Conservation (phyloP, 2,113 vertebrate species). For the Lycocorax pyrrhopterus region DNA sequence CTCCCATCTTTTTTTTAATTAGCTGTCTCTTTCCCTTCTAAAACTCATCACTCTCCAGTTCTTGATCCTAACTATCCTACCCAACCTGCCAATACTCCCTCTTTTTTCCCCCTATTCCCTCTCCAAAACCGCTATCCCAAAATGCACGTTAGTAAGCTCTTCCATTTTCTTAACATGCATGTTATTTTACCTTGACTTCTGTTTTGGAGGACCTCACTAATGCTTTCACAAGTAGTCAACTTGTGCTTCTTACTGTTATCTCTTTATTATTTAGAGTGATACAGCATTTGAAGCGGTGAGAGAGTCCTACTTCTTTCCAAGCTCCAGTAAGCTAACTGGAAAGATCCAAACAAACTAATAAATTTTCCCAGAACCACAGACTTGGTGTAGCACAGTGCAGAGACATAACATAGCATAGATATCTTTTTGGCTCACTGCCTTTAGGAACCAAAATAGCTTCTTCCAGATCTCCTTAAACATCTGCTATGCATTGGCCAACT, state of each 20-base stretch:
- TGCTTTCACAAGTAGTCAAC: background rate
- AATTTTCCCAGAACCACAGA: background rate
- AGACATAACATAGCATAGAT: background rate
- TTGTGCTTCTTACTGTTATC: background rate
- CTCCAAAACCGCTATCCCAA: background rate
- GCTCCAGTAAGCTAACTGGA: background rate
- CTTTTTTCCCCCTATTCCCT: background rate
- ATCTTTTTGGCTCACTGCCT: background rate
- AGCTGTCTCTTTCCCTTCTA: background rate
- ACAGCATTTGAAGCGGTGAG: background rate
- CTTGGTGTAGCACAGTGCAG: background rate
- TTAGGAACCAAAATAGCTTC: background rate
- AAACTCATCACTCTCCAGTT: background rate
- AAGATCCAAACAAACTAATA: background rate
- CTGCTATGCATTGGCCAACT: background rate
- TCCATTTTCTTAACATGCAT: background rate
- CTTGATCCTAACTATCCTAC: background rate
- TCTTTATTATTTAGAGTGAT: background rate
- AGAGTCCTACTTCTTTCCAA: background rate
- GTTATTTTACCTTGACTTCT: background rate
- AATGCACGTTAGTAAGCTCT: background rate
- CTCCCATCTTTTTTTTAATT: background rate
- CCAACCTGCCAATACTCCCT: background rate
- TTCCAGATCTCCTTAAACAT: background rate
- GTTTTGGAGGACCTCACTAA: background rate